Conservation (phyloP, 2,113 vertebrate species). For the Pica pica region DNA sequence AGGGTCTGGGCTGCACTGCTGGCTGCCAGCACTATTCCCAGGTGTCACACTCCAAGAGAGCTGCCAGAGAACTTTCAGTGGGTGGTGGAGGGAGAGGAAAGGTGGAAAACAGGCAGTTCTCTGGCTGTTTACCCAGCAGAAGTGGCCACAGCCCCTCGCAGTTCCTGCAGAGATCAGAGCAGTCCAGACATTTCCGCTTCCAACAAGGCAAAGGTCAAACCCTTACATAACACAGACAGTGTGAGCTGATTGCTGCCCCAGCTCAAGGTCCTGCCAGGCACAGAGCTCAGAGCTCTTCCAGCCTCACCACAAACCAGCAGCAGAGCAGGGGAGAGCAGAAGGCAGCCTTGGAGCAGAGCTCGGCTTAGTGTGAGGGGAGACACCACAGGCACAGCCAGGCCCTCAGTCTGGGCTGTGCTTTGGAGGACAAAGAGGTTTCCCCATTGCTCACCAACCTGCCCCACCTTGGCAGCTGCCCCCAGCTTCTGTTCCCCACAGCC, state of each 20-base stretch:
- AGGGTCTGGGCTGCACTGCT: neutral
- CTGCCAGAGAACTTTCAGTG: neutral
- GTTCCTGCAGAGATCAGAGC: neutral
- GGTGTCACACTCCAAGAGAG: neutral
- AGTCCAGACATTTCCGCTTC: neutral
- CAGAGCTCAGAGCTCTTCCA: neutral
- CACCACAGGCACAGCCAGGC: neutral
- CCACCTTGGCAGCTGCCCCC: neutral
- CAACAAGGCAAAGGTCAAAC: neutral
- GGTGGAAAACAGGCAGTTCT: neutral
- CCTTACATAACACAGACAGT: neutral
- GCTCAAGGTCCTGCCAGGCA: neutral
- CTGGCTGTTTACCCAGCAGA: neutral
- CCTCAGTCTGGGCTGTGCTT: neutral
- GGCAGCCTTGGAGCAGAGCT: rapidly evolving
- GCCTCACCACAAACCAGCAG: neutral
- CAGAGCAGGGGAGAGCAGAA: neutral
- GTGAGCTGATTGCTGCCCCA: neutral
- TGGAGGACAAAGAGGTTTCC: neutral
- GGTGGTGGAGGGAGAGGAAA: neutral
- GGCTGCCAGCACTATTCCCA: neutral
- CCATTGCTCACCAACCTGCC: neutral
- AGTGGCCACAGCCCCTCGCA: neutral
- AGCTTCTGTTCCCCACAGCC: neutral
- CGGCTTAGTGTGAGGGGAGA: rapidly evolving